Base-by-base conservation (phyloP, 2,113 vertebrate genomes). In the Thymallus thymallus region DNA sequence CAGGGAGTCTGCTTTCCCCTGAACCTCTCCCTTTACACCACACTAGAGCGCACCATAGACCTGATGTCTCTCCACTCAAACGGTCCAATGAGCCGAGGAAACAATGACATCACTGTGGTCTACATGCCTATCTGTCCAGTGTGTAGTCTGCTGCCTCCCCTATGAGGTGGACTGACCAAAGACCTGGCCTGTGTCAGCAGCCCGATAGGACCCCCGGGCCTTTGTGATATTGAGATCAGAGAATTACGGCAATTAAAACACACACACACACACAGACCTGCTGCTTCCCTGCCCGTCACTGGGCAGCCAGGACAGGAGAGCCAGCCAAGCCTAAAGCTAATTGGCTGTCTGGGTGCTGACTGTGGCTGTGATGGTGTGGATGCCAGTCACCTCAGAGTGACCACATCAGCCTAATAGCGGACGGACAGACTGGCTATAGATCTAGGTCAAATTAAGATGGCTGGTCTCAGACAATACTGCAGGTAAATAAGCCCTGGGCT, bases 181-280 rank as follows among this genome's bases (percentile, higher is more conserved):
- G 61, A 71, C 80, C 30, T 70, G 32, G 82, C 73, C 79, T 68
- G 58, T 23, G 35, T 41, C 35, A 41, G 9, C 35, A 10, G 35
- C 35, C 2, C 9, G 35, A 10, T 41, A 41, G 35, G 35, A 41
- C 35, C 9, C 32, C 9, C 35, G 24, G 73, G 80, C 68, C 66
- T 48, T 45, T 76, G 74, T 74, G 71, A 58, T 84, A 80, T 84
- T 77, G 76, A 84, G 56, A 77, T 51, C 62, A 72, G 22, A 72
- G 73, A 68, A 80, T 76, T 71, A 70, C 68, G 65, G 68, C 76
- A 87, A 88, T 89, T 83, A 82, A 74, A 76, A 81, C 66, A 10
- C 66, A 16, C 46, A 48, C 14, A 16, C 35, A 41, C 9, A 41
- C 9, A 41, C 35, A 41, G 9, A 41, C 35, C 35, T 3, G 35